Percentiles rank a stretch among this genome's conserved stretches.
Evolutionary conservation across 2,888 invertebrate species (phyloP).

Genomic region (Eilema griseolum): DNA sequence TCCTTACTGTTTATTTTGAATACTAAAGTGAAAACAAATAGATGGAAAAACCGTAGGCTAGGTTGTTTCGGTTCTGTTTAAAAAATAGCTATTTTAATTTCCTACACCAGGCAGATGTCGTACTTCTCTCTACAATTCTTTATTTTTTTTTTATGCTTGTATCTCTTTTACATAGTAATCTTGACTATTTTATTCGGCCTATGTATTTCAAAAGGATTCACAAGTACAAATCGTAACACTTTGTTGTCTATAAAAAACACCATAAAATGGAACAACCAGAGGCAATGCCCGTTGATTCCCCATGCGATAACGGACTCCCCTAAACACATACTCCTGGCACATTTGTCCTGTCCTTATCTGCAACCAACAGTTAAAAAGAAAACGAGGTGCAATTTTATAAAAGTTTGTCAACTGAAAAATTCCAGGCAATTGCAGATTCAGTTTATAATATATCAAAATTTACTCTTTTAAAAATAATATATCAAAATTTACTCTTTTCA

Average conservation of each 20-base stretch:
- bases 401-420: constrained; percentile 17
- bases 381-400: constrained; percentile 46
- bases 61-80: no score
- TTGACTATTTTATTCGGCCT: neutral
- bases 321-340: constrained; percentile 57
- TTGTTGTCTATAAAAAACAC: constrained; percentile 34
- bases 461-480: neutral
- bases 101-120: neutral
- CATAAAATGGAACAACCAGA: constrained; percentile 46
- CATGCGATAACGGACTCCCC: constrained; percentile 64
- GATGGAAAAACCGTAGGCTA: no score
- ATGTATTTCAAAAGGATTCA: constrained; percentile 4
- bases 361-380: constrained; percentile 66
- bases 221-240: constrained; percentile 12
- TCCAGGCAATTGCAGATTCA: constrained; percentile 5
- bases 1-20: neutral
- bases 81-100: neutral
- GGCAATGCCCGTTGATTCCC: constrained; percentile 60
- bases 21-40: neutral
- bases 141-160: neutral
- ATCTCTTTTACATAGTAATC: neutral
- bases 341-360: constrained; percentile 73
- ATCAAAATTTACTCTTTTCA: neutral
- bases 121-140: neutral
- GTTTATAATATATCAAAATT: neutral